Percentiles rank a stretch among this genome's conserved stretches.
Evolutionary conservation across 2,797 vertebrate genomes (phyloP).

Genomic region (Alectoris magna): DNA sequence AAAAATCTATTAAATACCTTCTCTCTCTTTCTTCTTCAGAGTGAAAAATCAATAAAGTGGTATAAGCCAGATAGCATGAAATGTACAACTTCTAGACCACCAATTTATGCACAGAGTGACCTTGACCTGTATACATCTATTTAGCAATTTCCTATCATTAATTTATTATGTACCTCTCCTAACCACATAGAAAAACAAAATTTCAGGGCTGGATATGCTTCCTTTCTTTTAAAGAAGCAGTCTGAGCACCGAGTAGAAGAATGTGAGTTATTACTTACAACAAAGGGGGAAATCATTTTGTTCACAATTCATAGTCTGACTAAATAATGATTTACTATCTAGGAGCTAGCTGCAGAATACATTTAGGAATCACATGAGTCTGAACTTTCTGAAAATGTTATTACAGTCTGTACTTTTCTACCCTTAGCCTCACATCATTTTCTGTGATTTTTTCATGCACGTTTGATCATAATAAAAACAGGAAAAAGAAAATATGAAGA

Average conservation of each 20-base stretch:
- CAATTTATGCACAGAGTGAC: constrained; percentile 57
- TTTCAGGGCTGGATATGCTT: constrained; percentile 25
- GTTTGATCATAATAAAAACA: neutral
- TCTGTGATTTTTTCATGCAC: neutral
- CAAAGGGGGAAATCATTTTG: neutral
- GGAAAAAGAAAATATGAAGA: neutral
- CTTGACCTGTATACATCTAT: constrained; percentile 58
- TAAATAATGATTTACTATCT: constrained; percentile 14
- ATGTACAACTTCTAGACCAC: constrained; percentile 47
- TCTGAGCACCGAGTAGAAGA: constrained; percentile 17
- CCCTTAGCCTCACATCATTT: neutral
- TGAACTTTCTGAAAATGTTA: constrained; percentile 15
- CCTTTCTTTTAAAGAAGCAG: constrained; percentile 28
- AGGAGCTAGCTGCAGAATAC: neutral
- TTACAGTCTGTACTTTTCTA: neutral
- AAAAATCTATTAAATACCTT: constrained; percentile 65
- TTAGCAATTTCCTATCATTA: constrained; percentile 69
- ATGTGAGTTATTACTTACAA: neutral
- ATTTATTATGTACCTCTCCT: constrained; percentile 53
- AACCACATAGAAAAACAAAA: constrained; percentile 47
- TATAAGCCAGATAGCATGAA: constrained; percentile 52
- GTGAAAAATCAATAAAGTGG: constrained; percentile 67
- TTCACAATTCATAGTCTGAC: neutral
- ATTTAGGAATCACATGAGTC: neutral
- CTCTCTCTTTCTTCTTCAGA: constrained; percentile 34